Evolutionary conservation across 2,888 invertebrate genomes (phyloP).

Genomic region (Melinopterus prodromus): DNA sequence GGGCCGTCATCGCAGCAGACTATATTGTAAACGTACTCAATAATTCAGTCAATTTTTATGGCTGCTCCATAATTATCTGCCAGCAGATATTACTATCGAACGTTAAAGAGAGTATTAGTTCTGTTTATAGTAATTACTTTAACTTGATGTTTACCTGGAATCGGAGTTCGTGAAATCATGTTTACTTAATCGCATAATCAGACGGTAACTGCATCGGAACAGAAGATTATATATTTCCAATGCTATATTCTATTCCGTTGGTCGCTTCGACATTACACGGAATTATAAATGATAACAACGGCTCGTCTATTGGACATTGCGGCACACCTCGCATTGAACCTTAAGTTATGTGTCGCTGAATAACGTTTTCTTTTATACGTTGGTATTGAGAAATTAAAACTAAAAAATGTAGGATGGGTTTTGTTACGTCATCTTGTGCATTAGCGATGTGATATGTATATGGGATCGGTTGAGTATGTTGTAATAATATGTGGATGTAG

Average conservation of each 20-base stretch:
- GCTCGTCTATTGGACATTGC: background rate
- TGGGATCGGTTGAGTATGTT: background rate
- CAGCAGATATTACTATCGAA: background rate
- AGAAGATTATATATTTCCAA: background rate
- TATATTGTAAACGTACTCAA: background rate
- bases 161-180: background rate
- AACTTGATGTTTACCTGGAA: background rate
- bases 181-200: background rate
- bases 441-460: background rate
- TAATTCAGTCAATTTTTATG: background rate
- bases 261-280: background rate
- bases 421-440: background rate
- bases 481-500: background rate
- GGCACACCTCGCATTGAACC: background rate
- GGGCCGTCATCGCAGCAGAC: background rate
- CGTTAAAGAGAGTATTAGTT: background rate
- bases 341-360: background rate
- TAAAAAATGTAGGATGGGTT: background rate
- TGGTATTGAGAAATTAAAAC: background rate
- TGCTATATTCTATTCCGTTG: background rate
- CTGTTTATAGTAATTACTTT: background rate
- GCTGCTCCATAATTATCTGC: background rate
- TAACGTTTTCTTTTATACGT: background rate
- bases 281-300: background rate
- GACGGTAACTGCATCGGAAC: background rate